Base-by-base conservation (phyloP, 2,113 vertebrate species). In the Lagopus muta region DNA sequence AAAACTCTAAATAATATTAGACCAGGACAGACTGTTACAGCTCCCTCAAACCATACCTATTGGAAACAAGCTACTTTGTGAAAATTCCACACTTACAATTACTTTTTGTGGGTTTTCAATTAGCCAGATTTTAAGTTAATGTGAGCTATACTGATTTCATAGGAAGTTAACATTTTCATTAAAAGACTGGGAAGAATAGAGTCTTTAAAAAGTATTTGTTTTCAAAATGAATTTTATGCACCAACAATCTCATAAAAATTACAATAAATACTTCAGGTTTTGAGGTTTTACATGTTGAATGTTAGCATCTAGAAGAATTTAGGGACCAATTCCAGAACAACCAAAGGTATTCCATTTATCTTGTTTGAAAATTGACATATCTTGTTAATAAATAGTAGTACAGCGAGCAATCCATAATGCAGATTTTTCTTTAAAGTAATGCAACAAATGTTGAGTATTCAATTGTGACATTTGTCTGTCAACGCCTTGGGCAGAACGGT, bases 381-480 rank as follows among this genome's bases (percentile, higher is more conserved):
- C 47, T 88, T 64, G 10, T 45, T 86, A 45, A 24, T 28, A 57
- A 38, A 28, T 6, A 38, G 15, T 0, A 0, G 10, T 48, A 45
- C 71, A 67, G 38, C 0, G 0, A 73, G 34, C 38, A 47, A 13
- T 28, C 38, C 28, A 42, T 82, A 86, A 47, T 27, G 13, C 13
- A 10, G 6, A 14, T 3, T 73, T 88, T 83, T 74, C 27, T 79
- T 88, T 43, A 34, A 72, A 79, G 40, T 15, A 60, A 7, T 30
- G 6, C 4, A 50, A 25, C 17, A 50, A 24, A n/a, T 32, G 28
- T 55, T 32, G 28, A 58, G 48, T 89, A 38, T 10, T 74, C 28
- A 57, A 0, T 25, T 90, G 14, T 62, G 40, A 57, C 34, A n/a
- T 0, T 0, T 34, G 30, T 54, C 3, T 42, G 3, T 54, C 27